Evolutionary conservation across 1,140 invertebrate species (phyloP).

Genomic region (Caerostris darwini): DNA sequence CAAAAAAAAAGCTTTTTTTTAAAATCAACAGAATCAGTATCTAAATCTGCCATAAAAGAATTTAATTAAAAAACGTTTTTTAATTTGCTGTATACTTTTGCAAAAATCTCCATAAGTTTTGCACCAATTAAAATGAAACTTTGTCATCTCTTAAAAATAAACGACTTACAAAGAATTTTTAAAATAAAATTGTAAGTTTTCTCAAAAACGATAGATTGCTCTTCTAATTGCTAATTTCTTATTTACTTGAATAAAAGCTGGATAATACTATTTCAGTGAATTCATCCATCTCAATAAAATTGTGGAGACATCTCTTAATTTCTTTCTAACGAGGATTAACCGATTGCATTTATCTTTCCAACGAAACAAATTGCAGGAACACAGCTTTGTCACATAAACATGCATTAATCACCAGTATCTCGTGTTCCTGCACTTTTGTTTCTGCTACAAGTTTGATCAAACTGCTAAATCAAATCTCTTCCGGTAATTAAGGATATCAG

Average conservation of each 20-base stretch:
- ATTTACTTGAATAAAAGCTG: neutral
- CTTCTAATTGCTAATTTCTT: too few relatives aligned
- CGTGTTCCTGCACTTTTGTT: neutral
- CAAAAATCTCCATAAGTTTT: too few relatives aligned
- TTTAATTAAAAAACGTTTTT: too few relatives aligned
- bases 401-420: neutral
- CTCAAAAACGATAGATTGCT: too few relatives aligned
- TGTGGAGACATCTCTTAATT: neutral
- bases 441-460: neutral
- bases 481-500: neutral
- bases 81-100: too few relatives aligned
- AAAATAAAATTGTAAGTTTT: too few relatives aligned
- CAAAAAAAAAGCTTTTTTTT: too few relatives aligned
- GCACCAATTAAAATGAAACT: too few relatives aligned
- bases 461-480: neutral
- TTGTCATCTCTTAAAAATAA: too few relatives aligned
- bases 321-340: constrained; percentile 16
- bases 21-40: too few relatives aligned
- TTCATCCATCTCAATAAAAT: neutral
- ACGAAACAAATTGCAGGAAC: neutral
- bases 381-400: neutral
- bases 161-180: too few relatives aligned
- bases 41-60: too few relatives aligned
- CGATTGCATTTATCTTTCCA: neutral
- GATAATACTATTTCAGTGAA: neutral